Base-by-base conservation (phyloP, 1,140 invertebrate species). In the Zaprionus taronus region DNA sequence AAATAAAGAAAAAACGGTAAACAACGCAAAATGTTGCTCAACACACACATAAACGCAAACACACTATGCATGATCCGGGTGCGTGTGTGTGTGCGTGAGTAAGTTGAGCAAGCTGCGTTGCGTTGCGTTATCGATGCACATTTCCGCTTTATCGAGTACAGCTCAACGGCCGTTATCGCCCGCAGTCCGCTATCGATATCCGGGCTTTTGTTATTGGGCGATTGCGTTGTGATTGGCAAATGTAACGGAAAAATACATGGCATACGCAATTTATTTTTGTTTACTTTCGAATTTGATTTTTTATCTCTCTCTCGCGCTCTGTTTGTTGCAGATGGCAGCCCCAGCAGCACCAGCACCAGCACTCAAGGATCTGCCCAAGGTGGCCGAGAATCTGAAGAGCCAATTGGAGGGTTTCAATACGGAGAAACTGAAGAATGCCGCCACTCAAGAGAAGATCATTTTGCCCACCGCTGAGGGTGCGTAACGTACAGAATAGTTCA, bases 351-450 rank as follows among this genome's bases (percentile, higher is more conserved):
- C 81, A 77, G 79, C 90, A 74, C 96, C 97, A 93, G 95, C 95
- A 83, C 95, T 98, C 57, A 97, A 98, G 94, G 96, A 98, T 93
- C 94, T 98, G 62, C 97, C 97, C 69, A 98, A 98, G 94, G 97
- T 98, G 65, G 96, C 96, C 65, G 94, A 95, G 41, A 96, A 97
- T 92, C 94, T 98, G 58, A 98, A 98, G 93, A 97, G 95, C 91
- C 96, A 98, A 93, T 93, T 98, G 79, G 97, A 98, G 93, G 95
- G 95, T 11, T 98, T 98, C 94, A 97, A 97, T 87, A 94, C 95
- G 17, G 96, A 96, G 68, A 95, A 95, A 75, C 95, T 98, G 93
- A 97, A 97, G 91, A 96, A 97, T 80, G 96, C 97, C 7, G 95
- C 96, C 73, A 98, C 97, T 53, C 95, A 96, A 72, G 97, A 98